Conservation (phyloP, 2,113 vertebrate genomes). For the Pituophis catenifer region DNA sequence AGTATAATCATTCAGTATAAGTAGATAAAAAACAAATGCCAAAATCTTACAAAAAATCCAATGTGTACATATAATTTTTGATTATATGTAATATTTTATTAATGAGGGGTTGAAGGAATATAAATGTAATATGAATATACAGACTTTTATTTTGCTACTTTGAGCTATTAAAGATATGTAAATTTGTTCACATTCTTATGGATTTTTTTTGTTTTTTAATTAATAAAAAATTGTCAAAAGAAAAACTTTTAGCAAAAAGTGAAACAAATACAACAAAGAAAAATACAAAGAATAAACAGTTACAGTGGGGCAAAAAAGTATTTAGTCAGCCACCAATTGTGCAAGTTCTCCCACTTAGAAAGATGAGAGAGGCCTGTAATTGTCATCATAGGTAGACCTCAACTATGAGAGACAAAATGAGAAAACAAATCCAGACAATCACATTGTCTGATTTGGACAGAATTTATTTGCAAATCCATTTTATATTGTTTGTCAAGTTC, state of each 20-base stretch:
- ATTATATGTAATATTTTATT: neutral
- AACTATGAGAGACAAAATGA: no score
- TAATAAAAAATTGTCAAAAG: neutral
- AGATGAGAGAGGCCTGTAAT: no score
- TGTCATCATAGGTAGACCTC: no score
- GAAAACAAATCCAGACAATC: no score
- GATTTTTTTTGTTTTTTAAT: neutral
- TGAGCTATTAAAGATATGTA: constrained; percentile 47
- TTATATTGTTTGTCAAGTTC: neutral
- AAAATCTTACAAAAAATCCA: neutral
- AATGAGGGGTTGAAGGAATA: neutral
- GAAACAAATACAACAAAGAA: neutral
- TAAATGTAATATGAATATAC: constrained; percentile 34
- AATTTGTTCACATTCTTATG: constrained; percentile 1
- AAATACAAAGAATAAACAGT: neutral
- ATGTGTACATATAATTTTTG: neutral
- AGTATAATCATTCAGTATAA: neutral
- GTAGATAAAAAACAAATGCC: neutral
- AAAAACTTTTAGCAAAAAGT: neutral
- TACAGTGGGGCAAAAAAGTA: neutral
- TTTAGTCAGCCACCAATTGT: no score
- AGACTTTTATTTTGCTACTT: neutral
- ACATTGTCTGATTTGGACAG: no score
- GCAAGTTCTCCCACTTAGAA: no score
- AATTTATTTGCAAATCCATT: neutral